phyloP scores from a whole-genome alignment of 2,797 vertebrate species.

The Harpagifer antarcticus region DNA sequence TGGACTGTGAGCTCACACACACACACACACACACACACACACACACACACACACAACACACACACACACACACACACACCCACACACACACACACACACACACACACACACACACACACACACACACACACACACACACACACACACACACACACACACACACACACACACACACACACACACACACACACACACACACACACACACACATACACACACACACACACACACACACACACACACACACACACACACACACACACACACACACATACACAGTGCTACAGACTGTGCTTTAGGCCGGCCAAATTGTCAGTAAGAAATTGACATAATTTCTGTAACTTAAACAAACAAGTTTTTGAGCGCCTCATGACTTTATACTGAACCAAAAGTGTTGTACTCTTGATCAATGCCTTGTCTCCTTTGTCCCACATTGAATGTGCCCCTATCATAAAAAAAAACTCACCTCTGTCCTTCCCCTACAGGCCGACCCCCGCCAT shows the following conservation, averaged over 20 bases:
- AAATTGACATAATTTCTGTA: too few species aligned
- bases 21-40: conserved; percentile 20
- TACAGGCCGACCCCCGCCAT: conserved; percentile 89
- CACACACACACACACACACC: conserved; percentile 31
- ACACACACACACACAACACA: conserved; percentile 3
- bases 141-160: conserved; percentile 2
- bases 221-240: conserved; percentile 17
- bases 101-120: conserved; percentile 7
- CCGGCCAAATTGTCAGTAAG: too few species aligned
- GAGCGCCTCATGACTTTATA: too few species aligned
- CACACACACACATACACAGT: background rate
- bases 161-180: conserved; percentile 17
- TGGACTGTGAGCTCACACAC: conserved; percentile 89
- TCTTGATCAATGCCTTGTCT: too few species aligned
- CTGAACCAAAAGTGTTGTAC: too few species aligned
- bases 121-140: background rate
- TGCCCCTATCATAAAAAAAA: background rate
- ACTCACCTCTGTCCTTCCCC: too few species aligned
- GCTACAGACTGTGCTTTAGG: too few species aligned
- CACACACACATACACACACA: conserved; percentile 10
- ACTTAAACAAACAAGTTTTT: too few species aligned
- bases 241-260: background rate
- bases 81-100: conserved; percentile 5
- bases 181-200: conserved; percentile 7
- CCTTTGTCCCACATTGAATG: too few species aligned